Evolutionary conservation across 2,888 invertebrate species (phyloP).

Genomic region (Temnothorax unifasciatus): DNA sequence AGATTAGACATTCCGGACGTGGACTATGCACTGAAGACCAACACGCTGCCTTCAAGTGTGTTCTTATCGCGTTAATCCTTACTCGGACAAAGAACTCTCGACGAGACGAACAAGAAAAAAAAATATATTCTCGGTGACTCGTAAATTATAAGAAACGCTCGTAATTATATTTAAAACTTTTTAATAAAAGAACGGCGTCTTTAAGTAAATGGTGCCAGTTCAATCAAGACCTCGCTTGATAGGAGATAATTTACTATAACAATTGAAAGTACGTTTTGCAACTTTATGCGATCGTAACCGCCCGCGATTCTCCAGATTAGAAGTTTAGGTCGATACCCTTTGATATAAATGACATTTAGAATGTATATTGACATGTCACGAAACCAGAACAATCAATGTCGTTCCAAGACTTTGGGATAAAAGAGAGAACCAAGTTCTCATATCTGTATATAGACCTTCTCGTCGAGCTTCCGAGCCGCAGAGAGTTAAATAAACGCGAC

Average conservation of each 20-base stretch:
- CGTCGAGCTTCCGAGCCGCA: background rate
- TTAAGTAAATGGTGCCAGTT: constrained; percentile 25
- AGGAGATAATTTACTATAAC: background rate
- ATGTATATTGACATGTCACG: background rate
- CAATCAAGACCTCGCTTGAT: constrained; percentile 12
- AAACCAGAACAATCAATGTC: background rate
- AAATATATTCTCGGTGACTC: constrained; percentile 1
- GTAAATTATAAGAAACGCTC: background rate
- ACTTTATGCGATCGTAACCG: background rate
- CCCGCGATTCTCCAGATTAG: background rate
- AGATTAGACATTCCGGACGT: constrained; percentile 32
- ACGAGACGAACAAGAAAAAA: background rate
- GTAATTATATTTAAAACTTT: constrained; percentile 8
- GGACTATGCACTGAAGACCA: background rate
- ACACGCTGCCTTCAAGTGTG: constrained; percentile 14
- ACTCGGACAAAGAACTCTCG: background rate
- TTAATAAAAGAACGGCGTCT: background rate
- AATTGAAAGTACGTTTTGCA: constrained; percentile 8
- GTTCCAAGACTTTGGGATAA: background rate
- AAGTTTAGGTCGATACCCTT: background rate
- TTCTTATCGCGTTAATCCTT: constrained; percentile 34
- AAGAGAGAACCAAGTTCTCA: constrained; percentile 1
- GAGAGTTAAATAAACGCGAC: background rate
- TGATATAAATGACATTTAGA: constrained; percentile 27
- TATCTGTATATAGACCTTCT: constrained; percentile 9